These are phyloP conservation scores for Hylaeus anthracinus DNA, from an alignment of 1,140 invertebrate species.

Conservation along the genomic window DNA sequence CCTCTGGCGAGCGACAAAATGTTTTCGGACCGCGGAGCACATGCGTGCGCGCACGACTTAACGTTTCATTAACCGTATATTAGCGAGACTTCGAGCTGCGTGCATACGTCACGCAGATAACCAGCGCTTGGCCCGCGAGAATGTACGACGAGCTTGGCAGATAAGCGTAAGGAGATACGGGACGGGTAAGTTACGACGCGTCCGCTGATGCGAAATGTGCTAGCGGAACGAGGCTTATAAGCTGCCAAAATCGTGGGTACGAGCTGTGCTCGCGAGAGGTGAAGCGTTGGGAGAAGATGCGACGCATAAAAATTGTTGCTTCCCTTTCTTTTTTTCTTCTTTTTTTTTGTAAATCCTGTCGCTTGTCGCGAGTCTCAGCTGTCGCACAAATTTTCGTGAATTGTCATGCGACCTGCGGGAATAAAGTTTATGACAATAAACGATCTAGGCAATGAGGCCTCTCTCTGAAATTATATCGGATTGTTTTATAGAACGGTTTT, in stretches of 20 bases:
- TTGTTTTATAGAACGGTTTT: no score
- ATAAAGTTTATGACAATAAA: slow-evolving; percentile 1
- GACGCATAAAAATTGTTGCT: slow-evolving; percentile 34
- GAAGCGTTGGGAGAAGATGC: slow-evolving; percentile 17
- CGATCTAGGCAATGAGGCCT: not conserved
- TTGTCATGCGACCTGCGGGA: slow-evolving; percentile 2
- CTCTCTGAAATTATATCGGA: no score
- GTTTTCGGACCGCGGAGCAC: slow-evolving; percentile 27
- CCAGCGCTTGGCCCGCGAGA: slow-evolving; percentile 45
- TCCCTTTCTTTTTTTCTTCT: not conserved
- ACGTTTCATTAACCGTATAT: slow-evolving; percentile 73
- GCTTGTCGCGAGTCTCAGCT: not conserved
- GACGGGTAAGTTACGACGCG: slow-evolving; percentile 63
- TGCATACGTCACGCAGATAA: slow-evolving; percentile 69
- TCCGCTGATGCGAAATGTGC: slow-evolving; percentile 57
- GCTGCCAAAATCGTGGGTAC: slow-evolving; percentile 56
- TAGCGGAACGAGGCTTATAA: slow-evolving; percentile 58
- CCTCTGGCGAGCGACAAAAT: not conserved
- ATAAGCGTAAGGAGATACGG: slow-evolving; percentile 66
- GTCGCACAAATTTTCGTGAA: not conserved
- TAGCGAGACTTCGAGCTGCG: slow-evolving; percentile 57
- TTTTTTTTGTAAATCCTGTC: not conserved
- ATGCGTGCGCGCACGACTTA: slow-evolving; percentile 52
- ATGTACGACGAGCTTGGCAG: slow-evolving; percentile 59
- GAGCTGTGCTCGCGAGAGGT: not conserved